Evolutionary conservation across 2,113 vertebrate species (phyloP), one percentile per base, ranked within the genome.

Genomic region (Cygnus atratus): DNA sequence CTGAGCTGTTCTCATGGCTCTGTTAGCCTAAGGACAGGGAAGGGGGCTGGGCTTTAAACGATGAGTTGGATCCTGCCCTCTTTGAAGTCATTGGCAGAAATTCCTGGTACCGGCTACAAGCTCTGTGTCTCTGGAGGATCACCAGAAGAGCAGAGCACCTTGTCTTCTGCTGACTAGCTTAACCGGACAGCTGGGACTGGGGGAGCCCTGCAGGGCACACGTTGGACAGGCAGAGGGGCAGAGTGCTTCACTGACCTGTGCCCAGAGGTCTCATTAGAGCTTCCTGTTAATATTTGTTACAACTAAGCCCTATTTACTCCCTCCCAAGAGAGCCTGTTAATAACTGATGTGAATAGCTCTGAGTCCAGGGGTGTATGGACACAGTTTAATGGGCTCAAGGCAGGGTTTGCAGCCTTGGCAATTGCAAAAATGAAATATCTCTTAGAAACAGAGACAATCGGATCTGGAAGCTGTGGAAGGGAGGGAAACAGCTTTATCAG

Each of bases 31-130:
- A 96, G 90, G 95, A 96, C 74, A 92, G 73, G 90, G 86, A 94
- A 91, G 0, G 4, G 76, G 90, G 95, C 66, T 0, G 73, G 86
- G 95, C 76, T 94, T 95, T 86, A 66, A 86, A 92, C 0, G 22
- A 93, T 96, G 80, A 92, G 93, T 93, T 95, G 70, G 79, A 72
- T 95, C 92, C 88, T 96, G 95, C 90, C 79, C 76, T 93, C 95
- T 97, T 96, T 97, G 95, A 96, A 96, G 93, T 96, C 59, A 37
- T 18, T 96, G 96, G 92, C 95, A 97, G 85, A 83, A 93, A 84
- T 77, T 91, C 90, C 50, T 6, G 4, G 44, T 72, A 59, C 37
- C 67, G 92, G 75, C 78, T 81, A 62, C 6, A 7, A 83, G 70
- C 54, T 74, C 50, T 88, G 25, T 52, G 72, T 67, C 55, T 92